Percentiles rank a stretch among this genome's conserved stretches.
phyloP scores from a whole-genome alignment of 2,888 invertebrate genomes.

The Acrobasis consociella region DNA sequence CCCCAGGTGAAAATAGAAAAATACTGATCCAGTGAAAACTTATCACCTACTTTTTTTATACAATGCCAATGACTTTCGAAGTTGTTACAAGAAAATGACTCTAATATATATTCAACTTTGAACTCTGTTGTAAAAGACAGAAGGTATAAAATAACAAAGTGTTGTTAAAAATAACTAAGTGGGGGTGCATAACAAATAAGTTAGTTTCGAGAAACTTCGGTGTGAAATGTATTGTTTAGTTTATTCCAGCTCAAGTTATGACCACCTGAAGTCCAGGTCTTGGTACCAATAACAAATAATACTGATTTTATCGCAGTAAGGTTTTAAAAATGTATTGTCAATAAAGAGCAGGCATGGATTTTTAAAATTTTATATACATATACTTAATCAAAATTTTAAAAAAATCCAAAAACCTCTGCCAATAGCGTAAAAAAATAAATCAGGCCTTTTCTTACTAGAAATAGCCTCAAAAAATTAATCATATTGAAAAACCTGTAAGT shows the following conservation, averaged over 20 bases:
- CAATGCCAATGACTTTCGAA: background rate
- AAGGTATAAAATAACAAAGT: background rate
- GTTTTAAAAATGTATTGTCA: background rate
- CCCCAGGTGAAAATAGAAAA: background rate
- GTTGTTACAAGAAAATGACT: background rate
- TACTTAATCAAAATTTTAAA: too few species aligned
- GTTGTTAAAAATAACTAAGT: too few species aligned
- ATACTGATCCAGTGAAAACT: background rate
- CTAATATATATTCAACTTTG: background rate
- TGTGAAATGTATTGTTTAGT: background rate
- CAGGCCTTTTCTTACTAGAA: too few species aligned
- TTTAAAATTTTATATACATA: too few species aligned
- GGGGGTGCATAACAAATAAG: background rate
- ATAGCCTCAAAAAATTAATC: too few species aligned
- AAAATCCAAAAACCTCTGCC: too few species aligned
- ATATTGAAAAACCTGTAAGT: too few species aligned
- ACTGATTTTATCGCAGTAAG: too few species aligned
- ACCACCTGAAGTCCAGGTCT: background rate
- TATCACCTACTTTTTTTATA: background rate
- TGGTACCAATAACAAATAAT: background rate
- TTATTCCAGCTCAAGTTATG: background rate
- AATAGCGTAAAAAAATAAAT: too few species aligned
- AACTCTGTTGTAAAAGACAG: background rate
- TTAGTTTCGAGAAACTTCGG: background rate
- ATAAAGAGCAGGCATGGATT: too few species aligned